Percentiles rank a stretch among this genome's conserved stretches.
phyloP scores from a whole-genome alignment of 2,797 vertebrate genomes.

The Leptodactylus fallax region DNA sequence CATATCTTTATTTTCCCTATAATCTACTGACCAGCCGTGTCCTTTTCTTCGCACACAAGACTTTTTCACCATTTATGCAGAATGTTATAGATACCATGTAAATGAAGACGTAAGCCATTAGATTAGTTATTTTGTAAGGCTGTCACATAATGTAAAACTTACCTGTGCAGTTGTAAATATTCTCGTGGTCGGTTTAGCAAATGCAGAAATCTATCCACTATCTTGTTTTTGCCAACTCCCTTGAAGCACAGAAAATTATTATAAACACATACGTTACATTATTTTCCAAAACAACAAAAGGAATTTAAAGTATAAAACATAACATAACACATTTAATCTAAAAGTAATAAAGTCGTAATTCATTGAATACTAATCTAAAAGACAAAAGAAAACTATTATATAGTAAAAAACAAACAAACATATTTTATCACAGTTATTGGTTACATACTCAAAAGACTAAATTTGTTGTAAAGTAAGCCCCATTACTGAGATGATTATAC shows the following conservation, averaged over 20 bases:
- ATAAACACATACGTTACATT: background rate
- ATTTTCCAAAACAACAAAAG: background rate
- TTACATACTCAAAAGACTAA: no score
- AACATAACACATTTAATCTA: no score
- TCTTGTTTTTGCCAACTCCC: slow-evolving; percentile 98
- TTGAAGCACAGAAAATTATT: slow-evolving; percentile 69
- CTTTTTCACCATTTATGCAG: background rate
- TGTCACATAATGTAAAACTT: slow-evolving; percentile 59
- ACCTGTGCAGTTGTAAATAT: slow-evolving; percentile 98
- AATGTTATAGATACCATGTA: background rate
- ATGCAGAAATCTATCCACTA: slow-evolving; percentile 94
- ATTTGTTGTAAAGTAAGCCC: no score
- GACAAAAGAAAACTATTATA: background rate
- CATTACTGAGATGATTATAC: no score
- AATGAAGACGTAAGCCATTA: no score
- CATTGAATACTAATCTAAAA: no score
- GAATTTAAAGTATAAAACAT: background rate
- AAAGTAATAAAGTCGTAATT: no score
- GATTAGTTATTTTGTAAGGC: no score
- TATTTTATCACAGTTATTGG: background rate
- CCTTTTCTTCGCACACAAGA: background rate
- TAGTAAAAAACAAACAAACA: background rate
- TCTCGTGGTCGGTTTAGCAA: slow-evolving; percentile 94
- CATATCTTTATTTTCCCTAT: background rate
- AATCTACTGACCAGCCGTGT: background rate